These are phyloP conservation scores for Hemicrepidius hirtus DNA, from an alignment of 2,888 invertebrate genomes.

Conservation along the genomic window DNA sequence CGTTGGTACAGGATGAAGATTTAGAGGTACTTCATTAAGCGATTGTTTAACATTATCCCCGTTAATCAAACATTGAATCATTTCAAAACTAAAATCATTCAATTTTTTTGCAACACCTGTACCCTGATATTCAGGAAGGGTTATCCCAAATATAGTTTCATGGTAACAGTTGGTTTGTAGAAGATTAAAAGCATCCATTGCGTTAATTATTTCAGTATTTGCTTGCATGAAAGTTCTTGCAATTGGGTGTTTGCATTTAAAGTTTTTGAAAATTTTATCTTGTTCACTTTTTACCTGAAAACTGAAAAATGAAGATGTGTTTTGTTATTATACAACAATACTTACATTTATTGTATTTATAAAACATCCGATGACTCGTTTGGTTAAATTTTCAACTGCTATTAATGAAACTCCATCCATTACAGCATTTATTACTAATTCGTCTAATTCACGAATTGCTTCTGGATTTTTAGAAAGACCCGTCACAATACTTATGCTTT, in stretches of 20 bases:
- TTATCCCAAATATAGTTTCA: conserved; percentile 81
- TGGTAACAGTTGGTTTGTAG: conserved; percentile 77
- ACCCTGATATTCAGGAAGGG: conserved; percentile 73
- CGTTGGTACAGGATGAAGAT: conserved; percentile 70
- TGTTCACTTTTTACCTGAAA: background rate
- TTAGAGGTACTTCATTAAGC: conserved; percentile 55
- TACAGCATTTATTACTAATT: background rate
- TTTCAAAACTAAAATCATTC: conserved; percentile 74
- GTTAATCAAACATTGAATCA: conserved; percentile 68
- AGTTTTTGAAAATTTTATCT: background rate
- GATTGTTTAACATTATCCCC: conserved; percentile 64
- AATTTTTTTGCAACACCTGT: conserved; percentile 75
- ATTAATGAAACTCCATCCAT: background rate
- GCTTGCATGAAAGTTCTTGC: background rate
- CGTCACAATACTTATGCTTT: background rate
- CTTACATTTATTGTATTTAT: conserved; percentile 1
- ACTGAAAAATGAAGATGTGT: background rate
- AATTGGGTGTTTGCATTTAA: background rate
- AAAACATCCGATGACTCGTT: background rate
- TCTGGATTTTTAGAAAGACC: background rate
- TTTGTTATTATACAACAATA: no score
- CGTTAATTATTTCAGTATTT: conserved; percentile 74
- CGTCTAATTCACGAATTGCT: background rate
- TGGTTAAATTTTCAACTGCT: background rate
- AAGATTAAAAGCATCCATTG: conserved; percentile 77